Base-by-base conservation (phyloP, 2,888 invertebrate species). In the Serrognathus titanus region DNA sequence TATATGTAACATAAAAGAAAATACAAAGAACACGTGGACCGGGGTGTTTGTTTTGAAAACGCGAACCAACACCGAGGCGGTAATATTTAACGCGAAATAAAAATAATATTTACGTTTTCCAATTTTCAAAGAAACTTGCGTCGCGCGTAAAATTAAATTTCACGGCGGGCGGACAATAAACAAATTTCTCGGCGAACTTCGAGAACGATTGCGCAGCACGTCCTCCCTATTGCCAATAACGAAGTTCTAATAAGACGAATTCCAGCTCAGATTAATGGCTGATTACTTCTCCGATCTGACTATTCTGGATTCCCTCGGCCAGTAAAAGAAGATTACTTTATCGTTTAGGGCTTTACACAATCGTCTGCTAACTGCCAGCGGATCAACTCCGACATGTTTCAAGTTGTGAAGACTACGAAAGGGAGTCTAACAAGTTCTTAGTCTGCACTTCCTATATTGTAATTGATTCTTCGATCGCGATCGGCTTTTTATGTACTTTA, bases 281-380 rank as follows among this genome's bases (percentile, higher is more conserved):
- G 58, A 58, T 58, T 54, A 51, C 54, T 55, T 53, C 60, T 48
- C 47, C 58, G 58, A 56, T 56, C 54, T 58, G 51, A 57, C 60
- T 58, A 53, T 60, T 51, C 45, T 48, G 53, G 59, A 53, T 48
- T 52, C 54, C 52, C 59, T 51, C 49, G 53, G 52, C 58, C 51
- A 60, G 58, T 56, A 59, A 61, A 64, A 58, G 53, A 65, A 71
- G 72, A 73, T 74, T 71, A 72, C 66, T 63, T 65, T 69, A 68
- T 73, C 73, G 73, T 73, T 73, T 73, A 71, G 71, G 68, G 74
- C 72, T 74, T 72, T 67, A 65, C 71, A 69, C 69, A 71, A 73
- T 72, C 72, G 72, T 66, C 69, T 66, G 66, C 70, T 73, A 73
- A 74, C 72, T 71, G 69, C 70, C 66, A 63, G 63, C 64, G 72